A percentile compares a stretch with the other conserved stretches of the same genome.
phyloP scores from a whole-genome alignment of 2,888 invertebrate genomes.

The Athalia circularis region DNA sequence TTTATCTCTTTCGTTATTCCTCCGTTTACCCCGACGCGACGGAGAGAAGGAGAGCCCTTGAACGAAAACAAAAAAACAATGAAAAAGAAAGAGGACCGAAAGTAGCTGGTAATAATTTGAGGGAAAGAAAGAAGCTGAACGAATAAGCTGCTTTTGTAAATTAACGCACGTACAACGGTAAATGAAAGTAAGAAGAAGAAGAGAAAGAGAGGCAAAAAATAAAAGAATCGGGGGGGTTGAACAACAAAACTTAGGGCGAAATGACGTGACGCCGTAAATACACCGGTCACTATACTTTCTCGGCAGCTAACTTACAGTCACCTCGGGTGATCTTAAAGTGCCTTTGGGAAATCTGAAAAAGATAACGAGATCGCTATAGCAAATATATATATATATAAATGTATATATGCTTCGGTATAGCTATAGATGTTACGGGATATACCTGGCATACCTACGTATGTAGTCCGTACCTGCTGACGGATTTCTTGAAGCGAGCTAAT shows the following conservation, averaged over 20 bases:
- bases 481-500: neutral
- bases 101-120: neutral
- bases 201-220: neutral
- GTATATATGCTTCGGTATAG: neutral
- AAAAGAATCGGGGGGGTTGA: neutral
- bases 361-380: conserved; percentile 35
- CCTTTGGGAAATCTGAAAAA: conserved; percentile 46
- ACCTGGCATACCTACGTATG: neutral
- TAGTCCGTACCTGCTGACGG: neutral
- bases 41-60: no score
- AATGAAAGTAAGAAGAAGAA: neutral
- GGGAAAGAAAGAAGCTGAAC: neutral
- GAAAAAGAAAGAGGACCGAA: neutral
- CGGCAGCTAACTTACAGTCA: conserved; percentile 28
- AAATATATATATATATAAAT: neutral
- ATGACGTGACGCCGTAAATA: conserved; percentile 39
- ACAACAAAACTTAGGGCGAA: neutral
- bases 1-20: no score
- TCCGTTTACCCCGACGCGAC: no score
- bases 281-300: conserved; percentile 24
- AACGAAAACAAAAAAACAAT: no score
- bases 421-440: neutral
- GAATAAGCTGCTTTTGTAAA: neutral
- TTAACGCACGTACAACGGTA: neutral
- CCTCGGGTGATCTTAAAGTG: conserved; percentile 44